Evolutionary conservation across 2,888 invertebrate genomes (phyloP), one percentile per base, ranked within the genome.

Genomic region (Agriotes lineatus): DNA sequence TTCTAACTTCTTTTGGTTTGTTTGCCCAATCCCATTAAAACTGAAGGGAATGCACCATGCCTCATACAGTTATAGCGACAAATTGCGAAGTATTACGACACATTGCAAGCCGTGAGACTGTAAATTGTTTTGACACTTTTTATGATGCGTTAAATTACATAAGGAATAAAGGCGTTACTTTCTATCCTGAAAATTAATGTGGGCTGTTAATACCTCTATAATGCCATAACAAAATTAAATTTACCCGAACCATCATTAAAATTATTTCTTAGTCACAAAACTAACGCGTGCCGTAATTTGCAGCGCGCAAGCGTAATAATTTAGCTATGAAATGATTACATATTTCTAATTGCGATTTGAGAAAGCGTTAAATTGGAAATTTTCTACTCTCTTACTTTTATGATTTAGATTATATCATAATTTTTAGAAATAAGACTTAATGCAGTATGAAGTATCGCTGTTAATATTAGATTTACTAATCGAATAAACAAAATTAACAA

Each of bases 51-150:
- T 19, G 22, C 16, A n/a, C 19, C 10, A n/a, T 48, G 22, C 48
- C 2, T 22, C 22, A 48, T 12, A 48, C 44, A 44, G 19, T 44
- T 2, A 18, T 18, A 48, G 22, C 14, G 48, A 48, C 48, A 22
- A 20, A 48, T 52, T 39, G 44, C 18, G 30, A 12, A 12, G n/a
- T 18, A 69, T 69, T 70, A 65, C 67, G 58, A 64, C 67, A 72
- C 69, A 63, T 67, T 71, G 68, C 72, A 75, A 75, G 72, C 65
- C 69, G 72, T 64, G 66, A 72, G 71, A 71, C 69, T 68, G 67
- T 74, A 74, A 76, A 72, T 71, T 75, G 74, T 75, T 76, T 76
- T 76, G 76, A 76, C 76, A 73, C 70, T 76, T 74, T 76, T 76
- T 72, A 76, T 76, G 74, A 74, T 69, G 75, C 76, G 74, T 75